A percentile compares a stretch with the other conserved stretches of the same genome.
phyloP scores from a whole-genome alignment of 2,888 invertebrate genomes.

The Geotrupes spiniger region DNA sequence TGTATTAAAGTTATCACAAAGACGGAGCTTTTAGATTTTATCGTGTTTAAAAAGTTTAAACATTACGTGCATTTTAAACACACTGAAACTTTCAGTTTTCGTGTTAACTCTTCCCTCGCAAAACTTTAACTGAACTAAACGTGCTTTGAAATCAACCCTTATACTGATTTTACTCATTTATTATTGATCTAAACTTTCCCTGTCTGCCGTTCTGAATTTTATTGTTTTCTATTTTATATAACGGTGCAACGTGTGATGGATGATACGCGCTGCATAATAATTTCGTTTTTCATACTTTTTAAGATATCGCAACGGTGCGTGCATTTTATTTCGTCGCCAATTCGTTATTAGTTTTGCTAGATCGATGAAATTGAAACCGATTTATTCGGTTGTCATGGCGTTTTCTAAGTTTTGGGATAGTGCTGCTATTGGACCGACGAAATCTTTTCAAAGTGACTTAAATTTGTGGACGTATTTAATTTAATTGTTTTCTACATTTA shows the following conservation, averaged over 20 bases:
- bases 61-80: slow-evolving; percentile 15
- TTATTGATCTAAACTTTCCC: slow-evolving; percentile 50
- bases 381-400: too few relatives aligned
- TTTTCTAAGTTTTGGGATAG: too few relatives aligned
- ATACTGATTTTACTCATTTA: slow-evolving; percentile 43
- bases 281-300: too few relatives aligned
- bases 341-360: too few relatives aligned
- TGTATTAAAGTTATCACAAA: slow-evolving; percentile 6
- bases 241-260: slow-evolving; percentile 2
- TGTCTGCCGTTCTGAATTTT: slow-evolving; percentile 29
- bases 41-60: slow-evolving; percentile 9
- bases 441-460: too few relatives aligned
- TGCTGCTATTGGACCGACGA: too few relatives aligned
- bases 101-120: slow-evolving; percentile 35
- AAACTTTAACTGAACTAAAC: slow-evolving; percentile 46
- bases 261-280: too few relatives aligned
- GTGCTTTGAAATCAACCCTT: slow-evolving; percentile 34
- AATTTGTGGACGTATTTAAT: too few relatives aligned
- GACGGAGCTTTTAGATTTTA: slow-evolving; percentile 6
- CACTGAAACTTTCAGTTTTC: not conserved
- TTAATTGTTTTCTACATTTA: too few relatives aligned
- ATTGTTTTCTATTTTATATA: slow-evolving; percentile 13
- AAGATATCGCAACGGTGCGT: too few relatives aligned
- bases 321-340: too few relatives aligned
- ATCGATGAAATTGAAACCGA: too few relatives aligned